These are phyloP conservation scores for Miltochrista miniata DNA, from an alignment of 2,888 invertebrate species.

Conservation along the genomic window DNA sequence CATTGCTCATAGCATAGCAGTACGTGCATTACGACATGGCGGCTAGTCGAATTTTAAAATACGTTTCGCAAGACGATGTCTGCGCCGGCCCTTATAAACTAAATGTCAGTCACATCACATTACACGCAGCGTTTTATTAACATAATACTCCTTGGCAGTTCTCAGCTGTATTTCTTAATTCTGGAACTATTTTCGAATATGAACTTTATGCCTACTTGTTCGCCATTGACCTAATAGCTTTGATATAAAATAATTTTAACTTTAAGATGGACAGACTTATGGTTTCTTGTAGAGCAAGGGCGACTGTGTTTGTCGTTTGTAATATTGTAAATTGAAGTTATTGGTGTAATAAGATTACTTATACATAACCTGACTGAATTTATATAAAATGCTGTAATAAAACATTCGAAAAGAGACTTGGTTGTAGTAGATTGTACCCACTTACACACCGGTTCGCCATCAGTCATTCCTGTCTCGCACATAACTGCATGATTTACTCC, in stretches of 20 bases:
- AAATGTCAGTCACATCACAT: constrained; percentile 55
- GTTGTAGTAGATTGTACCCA: background rate
- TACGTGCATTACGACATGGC: constrained; percentile 57
- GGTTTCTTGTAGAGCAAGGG: constrained; percentile 40
- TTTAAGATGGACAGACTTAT: constrained; percentile 30
- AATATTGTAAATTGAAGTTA: too few species aligned
- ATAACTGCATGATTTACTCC: constrained; percentile 4
- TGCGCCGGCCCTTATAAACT: constrained; percentile 59
- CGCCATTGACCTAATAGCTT: constrained; percentile 68
- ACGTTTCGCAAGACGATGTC: constrained; percentile 52
- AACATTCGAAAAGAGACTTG: background rate
- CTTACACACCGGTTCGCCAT: background rate
- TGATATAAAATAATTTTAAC: constrained; percentile 41
- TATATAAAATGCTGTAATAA: background rate
- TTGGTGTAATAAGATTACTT: background rate
- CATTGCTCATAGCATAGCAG: constrained; percentile 37
- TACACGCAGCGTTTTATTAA: constrained; percentile 53
- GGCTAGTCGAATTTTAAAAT: constrained; percentile 48
- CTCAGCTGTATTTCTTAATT: constrained; percentile 53
- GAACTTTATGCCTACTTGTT: constrained; percentile 47
- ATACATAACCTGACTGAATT: too few species aligned
- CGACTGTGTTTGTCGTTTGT: constrained; percentile 7
- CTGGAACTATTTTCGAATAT: constrained; percentile 53
- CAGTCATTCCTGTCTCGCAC: constrained; percentile 4
- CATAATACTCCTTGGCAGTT: constrained; percentile 56